A percentile compares a stretch with the other conserved stretches of the same genome.
Conservation (phyloP, 2,888 invertebrate genomes). For the Ornithoptera alexandrae region DNA sequence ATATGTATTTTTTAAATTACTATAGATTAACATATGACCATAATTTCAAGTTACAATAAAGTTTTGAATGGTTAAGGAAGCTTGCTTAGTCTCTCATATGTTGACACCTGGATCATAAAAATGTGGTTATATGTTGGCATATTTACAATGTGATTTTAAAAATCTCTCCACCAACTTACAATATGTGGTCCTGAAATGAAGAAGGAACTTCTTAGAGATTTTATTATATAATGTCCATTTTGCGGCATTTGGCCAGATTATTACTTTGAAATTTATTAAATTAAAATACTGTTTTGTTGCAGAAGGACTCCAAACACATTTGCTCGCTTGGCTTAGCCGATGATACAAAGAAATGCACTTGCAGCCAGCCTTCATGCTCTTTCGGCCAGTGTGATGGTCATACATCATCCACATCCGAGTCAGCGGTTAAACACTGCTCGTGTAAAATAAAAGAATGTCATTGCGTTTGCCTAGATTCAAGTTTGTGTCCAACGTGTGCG, state of each 20-base stretch:
- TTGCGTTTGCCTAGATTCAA: conserved; percentile 46
- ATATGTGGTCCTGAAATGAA: too few relatives aligned
- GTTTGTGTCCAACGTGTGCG: conserved; percentile 47
- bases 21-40: too few relatives aligned
- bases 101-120: too few relatives aligned
- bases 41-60: too few relatives aligned
- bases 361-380: conserved; percentile 55
- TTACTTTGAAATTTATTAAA: background rate
- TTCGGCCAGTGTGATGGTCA: conserved; percentile 68
- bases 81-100: too few relatives aligned
- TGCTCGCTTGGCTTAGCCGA: conserved; percentile 48
- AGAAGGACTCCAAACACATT: conserved; percentile 62
- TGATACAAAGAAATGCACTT: conserved; percentile 54
- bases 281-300: conserved; percentile 41
- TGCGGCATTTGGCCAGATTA: background rate
- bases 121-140: too few relatives aligned
- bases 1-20: too few relatives aligned
- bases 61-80: too few relatives aligned
- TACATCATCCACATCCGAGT: conserved; percentile 39
- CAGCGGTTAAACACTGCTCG: conserved; percentile 37
- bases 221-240: background rate
- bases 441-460: conserved; percentile 47
- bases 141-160: too few relatives aligned
- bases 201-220: too few relatives aligned
- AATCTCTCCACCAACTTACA: too few relatives aligned